Evolutionary conservation across 1,140 invertebrate species (phyloP), one percentile per base, ranked within the genome.

Genomic region (Bombus waltoni): DNA sequence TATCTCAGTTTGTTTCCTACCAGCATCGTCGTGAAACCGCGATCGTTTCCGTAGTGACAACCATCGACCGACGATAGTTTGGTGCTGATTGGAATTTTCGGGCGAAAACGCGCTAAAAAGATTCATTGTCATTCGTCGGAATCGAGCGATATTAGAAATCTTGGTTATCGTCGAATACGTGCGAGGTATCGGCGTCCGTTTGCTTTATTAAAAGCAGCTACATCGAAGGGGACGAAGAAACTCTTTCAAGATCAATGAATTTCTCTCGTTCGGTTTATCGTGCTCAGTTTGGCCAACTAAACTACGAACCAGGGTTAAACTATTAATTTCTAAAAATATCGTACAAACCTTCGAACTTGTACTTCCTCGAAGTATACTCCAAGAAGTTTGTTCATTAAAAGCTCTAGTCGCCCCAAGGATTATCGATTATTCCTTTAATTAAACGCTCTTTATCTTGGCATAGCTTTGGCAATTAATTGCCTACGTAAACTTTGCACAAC

Each of bases 21-120:
- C 65, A 70, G 28, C 70, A 65, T 71, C 77, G 25, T 22, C 9
- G 62, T 65, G 83, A 65, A 90, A 83, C 70, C 57, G 28, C 78
- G 35, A 44, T 28, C 15, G 8, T 62, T 38, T n/a, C 66, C 38
- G 40, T 53, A 79, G 57, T 66, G 77, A 72, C 83, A 81, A 78
- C n/a, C 79, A 42, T 38, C 65, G 32, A 59, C 83, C 47, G 87
- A 53, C 3, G 38, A 89, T 90, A 77, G 81, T 68, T n/a, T 44
- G 18, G n/a, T 70, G 73, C 62, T 71, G 89, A 90, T 89, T 89
- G 81, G 44, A 89, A 90, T 90, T 90, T 70, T 83, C 78, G 74
- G 59, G n/a, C 57, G 73, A 65, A 66, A 72, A 73, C 40, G 35
- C 42, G 80, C 47, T 53, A 8, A 53, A 13, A 35, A 28, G 65